A percentile compares a stretch with the other conserved stretches of the same genome.
phyloP scores from a whole-genome alignment of 2,113 vertebrate genomes.

The Indicator indicator region DNA sequence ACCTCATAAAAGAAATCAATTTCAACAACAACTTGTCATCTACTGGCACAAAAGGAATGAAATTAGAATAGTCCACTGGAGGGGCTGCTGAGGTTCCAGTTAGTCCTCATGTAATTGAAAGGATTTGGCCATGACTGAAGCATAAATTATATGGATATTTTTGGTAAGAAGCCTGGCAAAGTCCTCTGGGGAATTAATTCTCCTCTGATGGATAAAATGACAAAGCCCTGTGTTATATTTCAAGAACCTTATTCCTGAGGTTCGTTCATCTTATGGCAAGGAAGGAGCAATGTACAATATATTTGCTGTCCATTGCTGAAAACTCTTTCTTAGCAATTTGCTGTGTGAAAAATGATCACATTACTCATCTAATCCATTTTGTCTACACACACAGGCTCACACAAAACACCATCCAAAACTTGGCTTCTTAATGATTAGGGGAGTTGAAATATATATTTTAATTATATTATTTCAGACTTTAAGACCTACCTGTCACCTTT shows the following conservation, averaged over 20 bases:
- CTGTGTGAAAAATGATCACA: background rate
- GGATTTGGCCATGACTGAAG: constrained; percentile 21
- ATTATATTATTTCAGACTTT: background rate
- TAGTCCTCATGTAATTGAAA: constrained; percentile 49
- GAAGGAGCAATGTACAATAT: background rate
- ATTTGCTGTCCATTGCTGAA: background rate
- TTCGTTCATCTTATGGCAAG: background rate
- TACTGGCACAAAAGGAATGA: constrained; percentile 26
- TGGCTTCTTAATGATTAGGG: background rate
- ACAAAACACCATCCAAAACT: background rate
- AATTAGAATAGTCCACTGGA: constrained; percentile 2
- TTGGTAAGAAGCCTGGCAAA: constrained; percentile 25
- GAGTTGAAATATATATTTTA: background rate
- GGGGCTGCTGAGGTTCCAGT: background rate
- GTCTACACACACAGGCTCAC: background rate
- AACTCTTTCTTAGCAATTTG: background rate
- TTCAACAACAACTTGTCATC: constrained; percentile 57
- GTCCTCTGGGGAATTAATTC: constrained; percentile 29
- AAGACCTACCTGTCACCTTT: background rate
- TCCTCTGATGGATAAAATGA: constrained; percentile 12
- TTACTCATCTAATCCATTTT: background rate
- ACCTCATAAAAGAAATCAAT: constrained; percentile 52
- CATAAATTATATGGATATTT: constrained; percentile 59
- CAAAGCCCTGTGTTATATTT: background rate
- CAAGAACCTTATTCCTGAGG: constrained; percentile 10